Evolutionary conservation across 1,140 invertebrate genomes (phyloP), one percentile per base, ranked within the genome.

Genomic region (Ridgeia piscesae): DNA sequence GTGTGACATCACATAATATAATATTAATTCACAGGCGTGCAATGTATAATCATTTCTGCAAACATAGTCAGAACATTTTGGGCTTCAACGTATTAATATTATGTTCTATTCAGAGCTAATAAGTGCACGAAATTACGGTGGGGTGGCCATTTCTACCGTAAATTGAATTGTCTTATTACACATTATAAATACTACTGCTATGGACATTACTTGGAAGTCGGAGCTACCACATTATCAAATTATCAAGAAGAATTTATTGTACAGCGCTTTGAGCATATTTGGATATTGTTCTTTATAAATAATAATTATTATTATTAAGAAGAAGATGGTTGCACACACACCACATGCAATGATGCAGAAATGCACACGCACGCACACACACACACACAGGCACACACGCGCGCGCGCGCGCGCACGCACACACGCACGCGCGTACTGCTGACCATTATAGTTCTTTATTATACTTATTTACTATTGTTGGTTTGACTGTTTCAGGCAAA

Each of bases 401-500:
- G 11, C 4, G 42, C 42, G 42, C n/a, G n/a, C n/a, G n/a, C 8
- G 11, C 33, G 27, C 91, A 34, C 92, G 33, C 11, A 88, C 34
- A 88, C 34, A 34, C 33, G 11, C 91, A 31, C 11, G n/a, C 34
- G 31, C 34, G 27, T 14, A n/a, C 27, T 77, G 58, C 11, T 31
- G 17, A 77, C 58, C 33, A 34, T 91, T 91, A 92, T 11, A 92
- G 35, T 34, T n/a, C n/a, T n/a, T n/a, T n/a, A n/a, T n/a, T n/a
- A n/a, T 17, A 34, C 9, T 42, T 42, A 42, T n/a, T 27, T 35
- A 33, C 50, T 50, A 92, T 42, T 42, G n/a, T n/a, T 92, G 6
- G 9, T 35, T 93, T 14, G 91, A 33, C 89, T 34, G 92, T 93
- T 94, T 27, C 92, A 95, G 95, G 98, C 17, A 98, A 98, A 96